Evolutionary conservation across 2,797 vertebrate genomes (phyloP).

Genomic region (Corythornis leucogaster): DNA sequence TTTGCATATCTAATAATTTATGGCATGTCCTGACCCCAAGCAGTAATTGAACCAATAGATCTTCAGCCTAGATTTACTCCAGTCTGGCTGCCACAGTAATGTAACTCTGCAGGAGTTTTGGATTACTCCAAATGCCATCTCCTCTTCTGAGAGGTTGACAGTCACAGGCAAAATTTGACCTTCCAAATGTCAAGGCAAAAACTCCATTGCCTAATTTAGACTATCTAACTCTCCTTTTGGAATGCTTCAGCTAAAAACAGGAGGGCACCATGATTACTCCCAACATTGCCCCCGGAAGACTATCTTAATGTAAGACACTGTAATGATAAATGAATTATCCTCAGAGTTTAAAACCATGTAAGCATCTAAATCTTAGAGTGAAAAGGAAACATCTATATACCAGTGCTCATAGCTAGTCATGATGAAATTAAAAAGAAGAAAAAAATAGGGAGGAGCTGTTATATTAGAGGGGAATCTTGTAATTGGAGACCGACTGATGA

Average conservation of each 20-base stretch:
- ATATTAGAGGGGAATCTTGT: background rate
- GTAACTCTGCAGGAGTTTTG: slow-evolving; percentile 65
- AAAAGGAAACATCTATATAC: background rate
- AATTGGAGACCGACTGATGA: background rate
- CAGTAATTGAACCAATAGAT: slow-evolving; percentile 70
- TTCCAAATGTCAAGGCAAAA: slow-evolving; percentile 54
- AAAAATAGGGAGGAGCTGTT: background rate
- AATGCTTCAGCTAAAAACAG: background rate
- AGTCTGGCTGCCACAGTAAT: slow-evolving; percentile 57
- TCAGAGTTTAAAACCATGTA: background rate
- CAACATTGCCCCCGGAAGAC: background rate
- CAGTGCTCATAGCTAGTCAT: background rate
- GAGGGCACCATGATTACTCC: background rate
- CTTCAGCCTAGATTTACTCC: slow-evolving; percentile 50
- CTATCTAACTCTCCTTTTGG: background rate
- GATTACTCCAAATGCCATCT: slow-evolving; percentile 66
- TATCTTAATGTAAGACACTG: background rate
- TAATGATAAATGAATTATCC: background rate
- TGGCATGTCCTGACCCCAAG: slow-evolving; percentile 55
- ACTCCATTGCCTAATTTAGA: slow-evolving; percentile 15
- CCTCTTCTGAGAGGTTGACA: slow-evolving; percentile 37
- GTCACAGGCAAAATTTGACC: slow-evolving; percentile 40
- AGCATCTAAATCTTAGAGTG: background rate
- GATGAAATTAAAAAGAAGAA: background rate
- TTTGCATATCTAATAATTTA: slow-evolving; percentile 73